These are phyloP conservation scores for Aphis gossypii DNA, from an alignment of 1,140 invertebrate species.

Conservation along the genomic window DNA sequence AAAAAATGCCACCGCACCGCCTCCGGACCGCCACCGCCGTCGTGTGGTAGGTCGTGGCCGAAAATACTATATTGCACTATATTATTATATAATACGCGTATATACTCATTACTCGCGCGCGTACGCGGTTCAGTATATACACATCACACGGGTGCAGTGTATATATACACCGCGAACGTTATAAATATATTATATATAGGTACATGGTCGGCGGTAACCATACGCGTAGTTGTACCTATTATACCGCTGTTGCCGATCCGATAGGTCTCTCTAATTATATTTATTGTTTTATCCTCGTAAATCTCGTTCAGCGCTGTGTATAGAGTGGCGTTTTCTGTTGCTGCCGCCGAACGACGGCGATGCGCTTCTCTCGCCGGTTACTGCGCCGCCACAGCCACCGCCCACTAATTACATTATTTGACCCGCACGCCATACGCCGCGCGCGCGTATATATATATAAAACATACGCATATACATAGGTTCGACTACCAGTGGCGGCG, in stretches of 20 bases:
- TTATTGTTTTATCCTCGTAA: slow-evolving; percentile 26
- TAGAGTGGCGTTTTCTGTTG: not conserved
- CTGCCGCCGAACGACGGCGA: not conserved
- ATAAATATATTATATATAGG: not conserved
- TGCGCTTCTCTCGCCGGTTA: slow-evolving; percentile 18
- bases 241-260: not conserved
- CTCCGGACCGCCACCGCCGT: not conserved
- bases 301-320: not conserved
- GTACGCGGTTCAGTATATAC: not conserved
- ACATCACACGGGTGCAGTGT: not conserved
- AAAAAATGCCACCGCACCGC: not conserved
- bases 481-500: not conserved
- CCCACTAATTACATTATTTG: slow-evolving; percentile 49
- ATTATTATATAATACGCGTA: not conserved
- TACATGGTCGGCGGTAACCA: not conserved
- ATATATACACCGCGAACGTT: not conserved
- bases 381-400: not conserved
- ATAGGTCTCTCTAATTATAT: not conserved
- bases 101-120: not conserved
- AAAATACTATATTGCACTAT: not conserved
- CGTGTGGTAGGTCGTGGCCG: slow-evolving; percentile 44
- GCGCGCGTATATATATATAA: not conserved
- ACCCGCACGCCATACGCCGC: slow-evolving; percentile 39
- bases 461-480: not conserved
- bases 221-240: not conserved